Conservation (phyloP, 2,113 vertebrate species). For the Hippocampus zosterae region DNA sequence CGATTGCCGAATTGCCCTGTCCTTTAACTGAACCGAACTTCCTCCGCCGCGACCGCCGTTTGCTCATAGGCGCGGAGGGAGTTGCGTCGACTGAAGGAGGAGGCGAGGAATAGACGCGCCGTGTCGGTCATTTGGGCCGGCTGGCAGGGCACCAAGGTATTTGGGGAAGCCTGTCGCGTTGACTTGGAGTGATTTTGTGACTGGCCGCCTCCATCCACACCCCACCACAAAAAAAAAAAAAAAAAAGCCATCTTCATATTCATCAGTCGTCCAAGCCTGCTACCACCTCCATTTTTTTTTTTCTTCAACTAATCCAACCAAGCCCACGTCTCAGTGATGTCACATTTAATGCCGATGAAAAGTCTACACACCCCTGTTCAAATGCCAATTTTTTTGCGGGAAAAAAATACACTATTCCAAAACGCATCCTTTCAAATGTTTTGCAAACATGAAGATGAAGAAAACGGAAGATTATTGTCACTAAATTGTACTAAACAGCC, state of each 20-base stretch:
- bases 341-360: neutral
- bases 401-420: neutral
- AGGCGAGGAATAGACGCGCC: conserved; percentile 90
- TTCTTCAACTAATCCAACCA: neutral
- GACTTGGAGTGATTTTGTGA: conserved; percentile 62
- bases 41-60: conserved; percentile 70
- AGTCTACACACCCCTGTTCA: neutral
- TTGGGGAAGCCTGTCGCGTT: conserved; percentile 68
- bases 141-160: conserved; percentile 99
- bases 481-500: no score
- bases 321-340: neutral
- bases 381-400: neutral
- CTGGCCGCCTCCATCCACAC: conserved; percentile 47
- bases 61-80: conserved; percentile 87
- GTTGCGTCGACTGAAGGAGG: conserved; percentile 93
- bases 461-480: no score
- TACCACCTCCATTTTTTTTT: conserved; percentile 10
- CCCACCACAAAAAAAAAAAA: neutral
- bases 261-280: conserved; percentile 17
- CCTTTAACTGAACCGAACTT: conserved; percentile 37
- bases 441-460: neutral
- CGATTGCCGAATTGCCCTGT: no score
- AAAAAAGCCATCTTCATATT: conserved; percentile 8
- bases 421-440: neutral
- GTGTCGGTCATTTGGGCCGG: conserved; percentile 98